Base-by-base conservation (phyloP, 2,797 vertebrate species). In the Melanotaenia maccullochi region DNA sequence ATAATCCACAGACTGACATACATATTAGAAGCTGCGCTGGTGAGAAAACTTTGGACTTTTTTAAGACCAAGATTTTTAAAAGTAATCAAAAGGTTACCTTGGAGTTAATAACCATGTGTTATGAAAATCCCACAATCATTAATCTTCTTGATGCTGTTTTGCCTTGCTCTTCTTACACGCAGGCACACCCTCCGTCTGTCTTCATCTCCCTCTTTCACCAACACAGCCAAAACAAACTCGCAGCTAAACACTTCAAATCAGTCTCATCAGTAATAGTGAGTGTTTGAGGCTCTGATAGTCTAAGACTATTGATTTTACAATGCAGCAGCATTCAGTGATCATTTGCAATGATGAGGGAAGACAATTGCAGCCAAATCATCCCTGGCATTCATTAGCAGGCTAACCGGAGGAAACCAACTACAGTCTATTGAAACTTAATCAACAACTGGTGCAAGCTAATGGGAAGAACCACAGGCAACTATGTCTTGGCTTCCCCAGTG, bases 401-500 rank as follows among this genome's bases (percentile, higher is more conserved):
- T 76, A 85, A 84, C 76, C 60, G 58, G 77, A 86, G 85, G 77
- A 90, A 87, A 83, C 78, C 70, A 85, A 80, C 83, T 59, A 74
- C 81, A 89, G 85, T 89, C 88, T 88, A 90, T 88, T 89, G 90
- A 85, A 90, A 90, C 76, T 91, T 90, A 88, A 93, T 93, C 89
- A 92, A 92, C 88, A 89, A 79, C 74, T 75, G 82, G 40, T 76
- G 68, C 78, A 36, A 54, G 73, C 70, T 89, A 90, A 92, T 87
- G 78, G 64, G 78, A 44, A 78, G 59, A 79, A 82, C 81, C 81
- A 73, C 60, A 59, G 63, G 54, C 14, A 0, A 65, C 73, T 75
- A 79, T 83, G 86, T 86, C 82, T 84, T 54, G 12, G 62, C 68
- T 74, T 70, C 82, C 82, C 73, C 76, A 32, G 61, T 1, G 60